Conservation (phyloP, 2,888 invertebrate genomes). For the Beris morrisii region DNA sequence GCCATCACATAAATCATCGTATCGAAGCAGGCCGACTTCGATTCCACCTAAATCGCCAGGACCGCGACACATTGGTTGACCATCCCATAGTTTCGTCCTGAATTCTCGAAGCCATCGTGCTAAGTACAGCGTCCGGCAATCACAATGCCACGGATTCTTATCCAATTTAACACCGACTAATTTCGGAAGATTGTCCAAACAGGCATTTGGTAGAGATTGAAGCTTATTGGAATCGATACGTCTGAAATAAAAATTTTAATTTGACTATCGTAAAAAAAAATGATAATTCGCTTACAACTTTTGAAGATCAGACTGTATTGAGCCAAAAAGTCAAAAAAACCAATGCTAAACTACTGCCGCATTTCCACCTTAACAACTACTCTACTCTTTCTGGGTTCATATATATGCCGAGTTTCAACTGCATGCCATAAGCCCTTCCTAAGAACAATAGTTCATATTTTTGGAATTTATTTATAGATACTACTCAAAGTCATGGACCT, state of each 20-base stretch:
- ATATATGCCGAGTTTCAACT: neutral
- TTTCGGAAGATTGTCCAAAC: constrained; percentile 61
- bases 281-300: constrained; percentile 7
- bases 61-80: constrained; percentile 59
- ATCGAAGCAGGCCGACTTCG: constrained; percentile 59
- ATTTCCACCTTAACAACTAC: too few relatives aligned
- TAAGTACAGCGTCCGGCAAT: constrained; percentile 66
- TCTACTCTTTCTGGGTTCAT: too few relatives aligned
- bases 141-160: constrained; percentile 68
- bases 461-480: too few relatives aligned
- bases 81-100: constrained; percentile 58
- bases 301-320: too few relatives aligned
- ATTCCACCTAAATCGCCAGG: constrained; percentile 60
- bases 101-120: constrained; percentile 62
- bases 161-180: constrained; percentile 64
- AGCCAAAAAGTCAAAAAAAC: too few relatives aligned
- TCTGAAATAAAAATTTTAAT: constrained; percentile 53
- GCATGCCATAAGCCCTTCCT: too few relatives aligned
- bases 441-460: too few relatives aligned
- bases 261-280: constrained; percentile 39
- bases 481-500: too few relatives aligned
- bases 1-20: constrained; percentile 69
- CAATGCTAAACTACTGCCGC: too few relatives aligned
- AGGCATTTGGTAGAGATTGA: constrained; percentile 63
- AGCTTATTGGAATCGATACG: constrained; percentile 66